phyloP scores from a whole-genome alignment of 2,888 invertebrate species.

The Zygogramma bicolorata region DNA sequence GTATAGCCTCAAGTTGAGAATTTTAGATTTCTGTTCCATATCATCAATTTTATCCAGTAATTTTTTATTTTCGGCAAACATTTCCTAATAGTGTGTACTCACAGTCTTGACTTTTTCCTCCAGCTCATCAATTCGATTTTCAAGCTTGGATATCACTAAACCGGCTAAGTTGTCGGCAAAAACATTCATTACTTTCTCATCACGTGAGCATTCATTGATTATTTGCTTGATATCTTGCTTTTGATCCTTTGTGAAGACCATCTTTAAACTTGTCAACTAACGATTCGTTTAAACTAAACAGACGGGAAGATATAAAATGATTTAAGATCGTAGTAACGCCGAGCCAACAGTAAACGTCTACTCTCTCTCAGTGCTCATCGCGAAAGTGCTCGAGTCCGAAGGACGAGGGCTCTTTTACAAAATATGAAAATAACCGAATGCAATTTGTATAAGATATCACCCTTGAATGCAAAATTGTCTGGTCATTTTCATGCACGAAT shows the following conservation, averaged over 20 bases:
- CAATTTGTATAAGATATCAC: too few relatives aligned
- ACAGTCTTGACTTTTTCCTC: constrained; percentile 1
- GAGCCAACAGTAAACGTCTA: constrained; percentile 13
- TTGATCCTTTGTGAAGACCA: constrained; percentile 12
- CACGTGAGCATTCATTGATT: neutral
- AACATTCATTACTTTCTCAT: constrained; percentile 12
- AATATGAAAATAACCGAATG: too few relatives aligned
- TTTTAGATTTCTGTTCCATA: too few relatives aligned
- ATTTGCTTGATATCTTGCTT: constrained; percentile 13
- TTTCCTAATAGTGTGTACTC: too few relatives aligned
- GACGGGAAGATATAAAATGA: constrained; percentile 8
- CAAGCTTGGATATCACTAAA: constrained; percentile 12
- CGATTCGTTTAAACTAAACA: neutral
- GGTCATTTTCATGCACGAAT: too few relatives aligned
- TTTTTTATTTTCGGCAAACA: too few relatives aligned
- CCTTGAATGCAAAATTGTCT: too few relatives aligned
- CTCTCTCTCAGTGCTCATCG: neutral
- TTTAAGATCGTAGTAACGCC: constrained; percentile 6
- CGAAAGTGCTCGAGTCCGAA: too few relatives aligned
- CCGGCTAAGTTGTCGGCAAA: constrained; percentile 16
- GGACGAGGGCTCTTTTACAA: too few relatives aligned
- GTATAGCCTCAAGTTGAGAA: too few relatives aligned
- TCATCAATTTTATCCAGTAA: too few relatives aligned
- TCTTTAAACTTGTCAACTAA: neutral
- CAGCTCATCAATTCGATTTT: constrained; percentile 16